phyloP scores from a whole-genome alignment of 2,113 vertebrate genomes.

The Scytalopus superciliaris region DNA sequence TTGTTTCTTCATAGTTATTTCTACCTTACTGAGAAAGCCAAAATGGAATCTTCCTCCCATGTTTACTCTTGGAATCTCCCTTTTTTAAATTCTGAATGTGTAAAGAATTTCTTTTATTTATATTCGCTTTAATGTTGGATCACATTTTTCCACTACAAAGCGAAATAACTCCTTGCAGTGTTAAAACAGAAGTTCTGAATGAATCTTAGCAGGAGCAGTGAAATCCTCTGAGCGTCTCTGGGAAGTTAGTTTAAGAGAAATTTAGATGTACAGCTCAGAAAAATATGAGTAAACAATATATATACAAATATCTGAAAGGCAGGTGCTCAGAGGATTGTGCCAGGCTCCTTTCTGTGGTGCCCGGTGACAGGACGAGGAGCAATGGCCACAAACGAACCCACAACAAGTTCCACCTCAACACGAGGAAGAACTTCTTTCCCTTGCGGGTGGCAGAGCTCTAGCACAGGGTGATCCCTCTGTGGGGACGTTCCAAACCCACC shows the following conservation, averaged over 20 bases:
- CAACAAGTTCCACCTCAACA: not conserved
- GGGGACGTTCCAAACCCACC: not conserved
- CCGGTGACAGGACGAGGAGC: fast-evolving
- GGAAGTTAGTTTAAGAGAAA: not conserved
- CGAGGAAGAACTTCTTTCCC: not conserved
- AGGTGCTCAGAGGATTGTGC: no score
- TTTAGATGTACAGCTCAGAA: not conserved
- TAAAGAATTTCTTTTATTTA: not conserved
- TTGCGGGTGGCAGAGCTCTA: not conserved
- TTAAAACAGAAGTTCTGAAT: not conserved
- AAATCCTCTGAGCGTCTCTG: not conserved
- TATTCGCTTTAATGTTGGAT: not conserved
- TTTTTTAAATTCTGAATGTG: not conserved
- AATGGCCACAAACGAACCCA: not conserved
- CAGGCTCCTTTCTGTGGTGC: not conserved
- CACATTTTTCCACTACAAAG: not conserved
- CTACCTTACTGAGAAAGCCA: not conserved
- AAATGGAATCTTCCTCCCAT: not conserved
- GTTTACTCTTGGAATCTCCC: not conserved
- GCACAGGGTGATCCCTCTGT: not conserved
- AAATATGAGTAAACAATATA: not conserved
- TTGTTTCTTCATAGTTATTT: not conserved
- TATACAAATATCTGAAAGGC: not conserved
- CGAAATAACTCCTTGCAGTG: not conserved
- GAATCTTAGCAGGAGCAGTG: not conserved